A percentile compares a stretch with the other conserved stretches of the same genome.
These are phyloP conservation scores for Lutjanus argentimaculatus DNA, from an alignment of 2,797 vertebrate genomes.

Conservation along the genomic window DNA sequence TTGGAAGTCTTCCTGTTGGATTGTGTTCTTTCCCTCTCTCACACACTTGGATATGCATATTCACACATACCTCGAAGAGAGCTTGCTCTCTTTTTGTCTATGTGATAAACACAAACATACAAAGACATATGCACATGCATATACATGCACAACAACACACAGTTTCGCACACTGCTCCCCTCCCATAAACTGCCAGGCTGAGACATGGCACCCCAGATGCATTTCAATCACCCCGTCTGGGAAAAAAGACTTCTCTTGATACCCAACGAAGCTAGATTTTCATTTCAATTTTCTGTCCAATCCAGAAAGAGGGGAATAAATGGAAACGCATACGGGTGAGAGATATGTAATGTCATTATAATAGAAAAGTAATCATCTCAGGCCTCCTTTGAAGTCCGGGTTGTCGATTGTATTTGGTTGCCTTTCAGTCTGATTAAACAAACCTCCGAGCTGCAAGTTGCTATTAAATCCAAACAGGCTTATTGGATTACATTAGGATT, in stretches of 20 bases:
- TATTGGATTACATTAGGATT: conserved; percentile 55
- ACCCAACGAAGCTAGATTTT: conserved; percentile 30
- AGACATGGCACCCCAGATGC: conserved; percentile 32
- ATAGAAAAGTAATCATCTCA: conserved; percentile 63
- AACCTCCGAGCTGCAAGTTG: conserved; percentile 39
- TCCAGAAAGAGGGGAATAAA: conserved; percentile 34
- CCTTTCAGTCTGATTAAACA: conserved; percentile 66
- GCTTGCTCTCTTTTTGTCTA: background rate
- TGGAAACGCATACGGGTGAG: conserved; percentile 39
- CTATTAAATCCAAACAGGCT: conserved; percentile 45
- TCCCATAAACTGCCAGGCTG: conserved; percentile 20
- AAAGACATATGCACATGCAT: background rate
- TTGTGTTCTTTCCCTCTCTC: background rate
- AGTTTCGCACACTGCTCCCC: background rate
- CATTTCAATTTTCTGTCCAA: conserved; percentile 54
- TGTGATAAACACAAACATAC: background rate
- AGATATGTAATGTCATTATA: conserved; percentile 64
- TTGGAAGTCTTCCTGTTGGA: background rate
- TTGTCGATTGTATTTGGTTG: conserved; percentile 53
- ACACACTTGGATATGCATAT: background rate
- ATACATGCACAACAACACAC: background rate
- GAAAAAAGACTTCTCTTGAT: conserved; percentile 43
- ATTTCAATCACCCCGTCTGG: conserved; percentile 59
- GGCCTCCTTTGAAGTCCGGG: conserved; percentile 57
- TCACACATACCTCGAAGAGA: background rate